Conservation (phyloP, 2,888 invertebrate species). For the Muschampia plurimacula region DNA sequence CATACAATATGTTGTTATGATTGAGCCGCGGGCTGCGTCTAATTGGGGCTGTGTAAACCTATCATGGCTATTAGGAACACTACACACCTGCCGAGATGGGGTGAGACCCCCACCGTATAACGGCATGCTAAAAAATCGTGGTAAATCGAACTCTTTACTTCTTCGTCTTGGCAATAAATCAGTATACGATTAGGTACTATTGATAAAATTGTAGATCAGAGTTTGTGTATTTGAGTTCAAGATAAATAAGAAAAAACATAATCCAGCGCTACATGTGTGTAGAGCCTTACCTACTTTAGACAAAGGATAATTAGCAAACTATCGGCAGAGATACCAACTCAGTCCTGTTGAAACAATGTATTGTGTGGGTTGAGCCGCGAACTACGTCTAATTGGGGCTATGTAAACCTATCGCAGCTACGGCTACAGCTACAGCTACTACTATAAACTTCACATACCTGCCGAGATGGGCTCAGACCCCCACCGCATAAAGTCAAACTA, state of each 20-base stretch:
- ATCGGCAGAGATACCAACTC: neutral
- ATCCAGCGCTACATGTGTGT: no score
- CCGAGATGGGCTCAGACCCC: neutral
- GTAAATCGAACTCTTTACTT: no score
- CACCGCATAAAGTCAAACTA: neutral
- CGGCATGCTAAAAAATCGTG: no score
- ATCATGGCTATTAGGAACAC: slow-evolving; percentile 54
- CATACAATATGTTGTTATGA: slow-evolving; percentile 4
- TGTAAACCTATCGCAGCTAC: slow-evolving; percentile 75
- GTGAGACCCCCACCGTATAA: no score
- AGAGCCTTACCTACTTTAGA: neutral
- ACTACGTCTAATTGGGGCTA: slow-evolving; percentile 80
- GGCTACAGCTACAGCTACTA: no score
- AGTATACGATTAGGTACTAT: no score
- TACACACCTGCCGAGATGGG: neutral
- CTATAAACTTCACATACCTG: slow-evolving; percentile 7
- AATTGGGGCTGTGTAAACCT: slow-evolving; percentile 84
- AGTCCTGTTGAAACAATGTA: neutral
- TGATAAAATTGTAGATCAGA: no score
- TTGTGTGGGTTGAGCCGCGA: slow-evolving; percentile 53
- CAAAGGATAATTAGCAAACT: neutral
- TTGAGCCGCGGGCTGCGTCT: slow-evolving; percentile 65
- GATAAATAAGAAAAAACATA: no score
- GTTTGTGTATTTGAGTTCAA: no score
- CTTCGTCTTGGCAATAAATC: no score